Evolutionary conservation across 2,888 invertebrate genomes (phyloP), one percentile per base, ranked within the genome.

Genomic region (Stenodema calcarata): DNA sequence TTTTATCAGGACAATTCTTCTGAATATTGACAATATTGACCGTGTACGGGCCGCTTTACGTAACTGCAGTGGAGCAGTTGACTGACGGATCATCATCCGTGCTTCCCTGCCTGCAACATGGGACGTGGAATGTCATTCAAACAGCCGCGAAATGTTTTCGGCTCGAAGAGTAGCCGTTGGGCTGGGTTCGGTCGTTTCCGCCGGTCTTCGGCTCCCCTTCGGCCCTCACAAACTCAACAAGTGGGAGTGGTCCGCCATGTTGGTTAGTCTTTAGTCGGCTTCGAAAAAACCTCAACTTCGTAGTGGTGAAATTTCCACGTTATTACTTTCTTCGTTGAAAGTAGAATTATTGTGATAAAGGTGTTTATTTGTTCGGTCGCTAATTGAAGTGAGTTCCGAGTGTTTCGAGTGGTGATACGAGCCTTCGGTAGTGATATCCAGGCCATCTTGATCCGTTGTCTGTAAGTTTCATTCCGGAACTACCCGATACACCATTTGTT

Each of bases 191-290:
- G 81, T 14, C 30, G 27, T 35, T 30, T 54, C 82, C 87, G 87
- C 28, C 69, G 27, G 35, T 28, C 27, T 62, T 85, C 87, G 87
- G 84, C 23, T 41, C 16, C 70, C 9, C 35, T 73, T 70, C 85
- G 87, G 54, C 27, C 30, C 44, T 47, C 23, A 27, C 62, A 62
- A 35, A 42, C 28, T 88, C 89, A 89, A 88, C 89, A 89, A 88
- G 88, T 89, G 88, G 88, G 89, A 89, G 89, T 88, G 88, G 88
- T 87, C 87, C 88, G 88, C 88, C 88, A 89, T 87, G 88, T 89
- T 90, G 70, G 82, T 47, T 47, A 75, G 70, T 83, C 54, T 69
- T 47, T 47, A 75, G 35, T 35, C 73, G 84, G 73, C 75, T 84
- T 54, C n/a, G 16, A 47, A 54, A n/a, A 18, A 62, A 78, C 41